Percentiles rank a stretch among this genome's conserved stretches.
Conservation (phyloP, 2,888 invertebrate genomes). For the Pammene fasciana region DNA sequence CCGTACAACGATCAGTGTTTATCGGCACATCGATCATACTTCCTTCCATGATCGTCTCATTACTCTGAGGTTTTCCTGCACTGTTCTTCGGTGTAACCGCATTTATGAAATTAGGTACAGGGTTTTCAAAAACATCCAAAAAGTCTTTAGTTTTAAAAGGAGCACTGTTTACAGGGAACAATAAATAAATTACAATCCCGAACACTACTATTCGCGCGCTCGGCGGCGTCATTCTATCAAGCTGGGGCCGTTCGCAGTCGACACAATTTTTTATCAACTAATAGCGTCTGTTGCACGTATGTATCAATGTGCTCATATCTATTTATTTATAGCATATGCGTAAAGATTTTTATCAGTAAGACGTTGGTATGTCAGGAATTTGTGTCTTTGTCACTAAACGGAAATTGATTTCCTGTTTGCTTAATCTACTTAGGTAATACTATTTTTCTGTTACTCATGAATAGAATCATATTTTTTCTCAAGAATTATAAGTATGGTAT, state of each 20-base stretch:
- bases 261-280: conserved; percentile 58
- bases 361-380: conserved; percentile 5
- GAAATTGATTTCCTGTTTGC: conserved; percentile 9
- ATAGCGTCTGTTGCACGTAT: conserved; percentile 20
- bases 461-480: too few relatives aligned
- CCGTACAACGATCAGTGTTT: conserved; percentile 56
- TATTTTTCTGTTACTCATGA: too few relatives aligned
- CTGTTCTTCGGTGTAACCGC: conserved; percentile 42
- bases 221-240: conserved; percentile 70
- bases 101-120: conserved; percentile 64
- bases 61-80: conserved; percentile 30
- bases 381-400: background rate
- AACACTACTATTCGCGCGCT: conserved; percentile 65
- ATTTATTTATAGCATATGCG: conserved; percentile 11
- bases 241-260: conserved; percentile 55
- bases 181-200: conserved; percentile 61
- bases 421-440: background rate
- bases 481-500: too few relatives aligned
- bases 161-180: conserved; percentile 54
- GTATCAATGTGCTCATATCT: conserved; percentile 2
- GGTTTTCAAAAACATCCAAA: conserved; percentile 68
- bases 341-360: conserved; percentile 27
- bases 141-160: conserved; percentile 60
- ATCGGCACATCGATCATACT: conserved; percentile 71
- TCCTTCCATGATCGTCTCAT: conserved; percentile 27